Conservation (phyloP, 2,888 invertebrate species). For the Drosophila tripunctata region DNA sequence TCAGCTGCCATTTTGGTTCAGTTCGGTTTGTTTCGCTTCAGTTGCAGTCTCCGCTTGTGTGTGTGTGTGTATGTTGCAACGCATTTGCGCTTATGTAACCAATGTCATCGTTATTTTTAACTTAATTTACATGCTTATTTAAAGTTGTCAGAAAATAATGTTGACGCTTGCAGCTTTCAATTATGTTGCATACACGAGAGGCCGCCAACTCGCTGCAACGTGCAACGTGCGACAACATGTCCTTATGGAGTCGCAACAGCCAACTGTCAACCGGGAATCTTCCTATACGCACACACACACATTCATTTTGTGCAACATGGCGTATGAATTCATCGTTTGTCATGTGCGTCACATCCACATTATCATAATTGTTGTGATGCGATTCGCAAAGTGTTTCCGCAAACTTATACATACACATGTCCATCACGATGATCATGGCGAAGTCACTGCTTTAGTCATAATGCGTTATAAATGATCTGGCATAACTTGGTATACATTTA, state of each 20-base stretch:
- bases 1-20: neutral
- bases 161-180: constrained; percentile 78
- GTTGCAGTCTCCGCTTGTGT: constrained; percentile 16
- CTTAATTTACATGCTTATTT: constrained; percentile 80
- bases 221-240: constrained; percentile 22
- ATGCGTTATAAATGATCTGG: neutral
- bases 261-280: constrained; percentile 16
- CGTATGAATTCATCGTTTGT: constrained; percentile 67
- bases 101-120: constrained; percentile 80
- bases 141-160: constrained; percentile 80
- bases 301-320: constrained; percentile 45
- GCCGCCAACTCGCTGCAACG: constrained; percentile 7
- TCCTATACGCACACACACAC: constrained; percentile 1
- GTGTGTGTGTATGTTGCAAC: constrained; percentile 27
- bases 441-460: neutral
- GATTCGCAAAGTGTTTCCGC: constrained; percentile 23
- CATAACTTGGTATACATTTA: neutral
- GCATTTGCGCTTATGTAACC: constrained; percentile 74
- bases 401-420: constrained; percentile 5
- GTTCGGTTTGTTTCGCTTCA: constrained; percentile 3
- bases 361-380: constrained; percentile 62
- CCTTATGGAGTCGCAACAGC: constrained; percentile 28
- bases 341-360: constrained; percentile 65
- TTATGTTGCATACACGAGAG: constrained; percentile 66
- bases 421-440: neutral